phyloP scores from a whole-genome alignment of 1,140 invertebrate species.

The Lasioglossum baleicum region DNA sequence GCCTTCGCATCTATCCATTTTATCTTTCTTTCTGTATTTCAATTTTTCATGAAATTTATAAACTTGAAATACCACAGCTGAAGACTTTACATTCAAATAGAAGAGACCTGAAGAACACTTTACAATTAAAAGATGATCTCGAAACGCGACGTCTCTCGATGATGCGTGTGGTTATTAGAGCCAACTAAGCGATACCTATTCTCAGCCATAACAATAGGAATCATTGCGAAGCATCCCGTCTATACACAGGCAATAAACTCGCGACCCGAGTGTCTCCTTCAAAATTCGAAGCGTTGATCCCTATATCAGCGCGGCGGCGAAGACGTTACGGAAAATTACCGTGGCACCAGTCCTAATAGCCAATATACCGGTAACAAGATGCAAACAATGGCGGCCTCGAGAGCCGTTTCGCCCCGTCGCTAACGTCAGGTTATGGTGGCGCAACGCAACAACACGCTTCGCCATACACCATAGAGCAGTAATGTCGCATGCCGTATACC shows the following conservation, averaged over 20 bases:
- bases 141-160: too few relatives aligned
- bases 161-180: too few relatives aligned
- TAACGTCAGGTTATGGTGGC: constrained; percentile 62
- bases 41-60: too few relatives aligned
- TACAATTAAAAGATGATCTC: too few relatives aligned
- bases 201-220: not conserved
- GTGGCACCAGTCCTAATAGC: constrained; percentile 41
- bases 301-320: constrained; percentile 7
- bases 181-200: too few relatives aligned
- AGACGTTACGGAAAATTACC: constrained; percentile 51
- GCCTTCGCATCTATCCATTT: too few relatives aligned
- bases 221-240: not conserved
- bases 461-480: constrained; percentile 77
- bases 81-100: too few relatives aligned
- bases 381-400: constrained; percentile 56
- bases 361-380: constrained; percentile 49
- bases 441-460: constrained; percentile 68
- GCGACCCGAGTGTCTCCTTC: not conserved
- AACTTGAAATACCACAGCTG: too few relatives aligned
- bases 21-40: too few relatives aligned
- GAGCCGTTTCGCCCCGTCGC: constrained; percentile 56
- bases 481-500: constrained; percentile 76
- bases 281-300: not conserved
- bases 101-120: too few relatives aligned
- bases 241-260: not conserved